These are phyloP conservation scores for Pitta sordida DNA, from an alignment of 2,113 vertebrate genomes.

Conservation along the genomic window DNA sequence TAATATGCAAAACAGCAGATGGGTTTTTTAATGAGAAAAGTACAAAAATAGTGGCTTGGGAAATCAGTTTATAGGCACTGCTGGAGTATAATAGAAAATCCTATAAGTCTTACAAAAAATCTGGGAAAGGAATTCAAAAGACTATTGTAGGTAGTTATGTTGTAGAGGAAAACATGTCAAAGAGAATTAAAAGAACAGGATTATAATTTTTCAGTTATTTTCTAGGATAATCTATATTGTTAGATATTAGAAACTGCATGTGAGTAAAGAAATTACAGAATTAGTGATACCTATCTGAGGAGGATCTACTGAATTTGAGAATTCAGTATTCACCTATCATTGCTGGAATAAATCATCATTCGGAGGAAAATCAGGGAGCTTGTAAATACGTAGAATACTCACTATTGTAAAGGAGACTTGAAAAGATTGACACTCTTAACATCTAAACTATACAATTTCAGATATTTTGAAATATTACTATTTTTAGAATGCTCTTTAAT, in stretches of 20 bases:
- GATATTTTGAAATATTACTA: not conserved
- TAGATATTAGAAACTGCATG: not conserved
- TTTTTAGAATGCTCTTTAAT: not conserved
- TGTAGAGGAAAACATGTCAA: not conserved
- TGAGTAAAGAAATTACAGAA: not conserved
- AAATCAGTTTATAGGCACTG: not conserved
- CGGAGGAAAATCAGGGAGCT: not conserved
- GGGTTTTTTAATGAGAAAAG: not conserved
- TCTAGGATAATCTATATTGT: not conserved
- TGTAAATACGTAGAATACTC: not conserved
- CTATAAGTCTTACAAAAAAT: not conserved
- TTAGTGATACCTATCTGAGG: not conserved
- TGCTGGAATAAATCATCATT: not conserved
- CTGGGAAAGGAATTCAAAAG: not conserved
- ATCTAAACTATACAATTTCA: not conserved
- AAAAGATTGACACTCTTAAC: not conserved
- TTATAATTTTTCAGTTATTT: not conserved
- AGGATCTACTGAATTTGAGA: not conserved
- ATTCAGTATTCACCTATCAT: not conserved
- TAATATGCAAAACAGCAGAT: constrained; percentile 26
- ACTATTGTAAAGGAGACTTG: not conserved
- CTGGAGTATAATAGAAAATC: not conserved
- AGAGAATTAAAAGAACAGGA: not conserved
- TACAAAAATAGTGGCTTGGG: not conserved
- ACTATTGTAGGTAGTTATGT: not conserved